Percentiles rank a stretch among this genome's conserved stretches.
phyloP scores from a whole-genome alignment of 2,113 vertebrate genomes.

The Candoia aspera region DNA sequence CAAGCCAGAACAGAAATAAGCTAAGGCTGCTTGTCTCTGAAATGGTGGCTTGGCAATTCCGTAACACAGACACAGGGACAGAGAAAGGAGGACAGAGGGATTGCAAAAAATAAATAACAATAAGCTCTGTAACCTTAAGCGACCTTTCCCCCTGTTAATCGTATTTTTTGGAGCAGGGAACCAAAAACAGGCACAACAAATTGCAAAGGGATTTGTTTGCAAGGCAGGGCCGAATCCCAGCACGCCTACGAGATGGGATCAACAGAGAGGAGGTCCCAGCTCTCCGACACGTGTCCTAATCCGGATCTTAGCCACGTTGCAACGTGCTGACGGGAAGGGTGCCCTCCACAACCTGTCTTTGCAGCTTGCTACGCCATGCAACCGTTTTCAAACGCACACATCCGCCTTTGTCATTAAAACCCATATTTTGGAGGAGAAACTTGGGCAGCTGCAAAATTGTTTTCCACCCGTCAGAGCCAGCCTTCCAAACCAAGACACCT shows the following conservation, averaged over 20 bases:
- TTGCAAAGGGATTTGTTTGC: rapidly evolving
- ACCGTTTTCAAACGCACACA: not conserved
- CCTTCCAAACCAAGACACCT: too few species aligned
- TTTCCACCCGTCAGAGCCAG: not conserved
- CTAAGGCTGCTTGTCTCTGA: too few species aligned
- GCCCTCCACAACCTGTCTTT: too few species aligned
- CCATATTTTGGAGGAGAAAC: not conserved
- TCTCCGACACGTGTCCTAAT: rapidly evolving
- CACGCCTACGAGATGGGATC: too few species aligned
- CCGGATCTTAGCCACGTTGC: not conserved
- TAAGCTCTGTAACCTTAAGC: not conserved
- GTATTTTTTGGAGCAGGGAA: not conserved
- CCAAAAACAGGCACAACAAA: not conserved
- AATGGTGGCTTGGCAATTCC: not conserved
- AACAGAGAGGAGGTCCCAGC: not conserved
- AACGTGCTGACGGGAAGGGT: not conserved
- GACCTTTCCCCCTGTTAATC: not conserved
- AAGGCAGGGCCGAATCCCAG: not conserved
- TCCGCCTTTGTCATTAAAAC: not conserved
- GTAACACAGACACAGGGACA: not conserved
- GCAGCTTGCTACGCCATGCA: too few species aligned
- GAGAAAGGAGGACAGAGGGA: rapidly evolving
- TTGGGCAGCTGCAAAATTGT: not conserved
- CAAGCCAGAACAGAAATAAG: too few species aligned
- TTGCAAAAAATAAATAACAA: not conserved